phyloP scores from a whole-genome alignment of 1,140 invertebrate genomes.

The Drosophila santomea region DNA sequence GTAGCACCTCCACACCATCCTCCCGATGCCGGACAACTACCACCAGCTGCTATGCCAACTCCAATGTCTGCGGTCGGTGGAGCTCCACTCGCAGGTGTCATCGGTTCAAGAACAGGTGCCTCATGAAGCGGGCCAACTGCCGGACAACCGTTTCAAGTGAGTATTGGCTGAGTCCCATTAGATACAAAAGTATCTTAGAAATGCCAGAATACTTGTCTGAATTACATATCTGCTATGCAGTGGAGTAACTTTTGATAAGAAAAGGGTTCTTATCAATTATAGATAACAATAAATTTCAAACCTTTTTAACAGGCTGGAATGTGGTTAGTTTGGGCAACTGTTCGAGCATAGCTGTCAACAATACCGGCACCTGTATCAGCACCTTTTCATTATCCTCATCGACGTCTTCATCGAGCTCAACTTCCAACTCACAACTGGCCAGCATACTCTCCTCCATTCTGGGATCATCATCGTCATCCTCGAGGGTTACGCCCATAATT shows the following conservation, averaged over 20 bases:
- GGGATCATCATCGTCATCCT: constrained; percentile 27
- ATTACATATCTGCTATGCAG: no score
- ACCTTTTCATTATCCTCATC: constrained; percentile 30
- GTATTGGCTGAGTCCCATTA: neutral
- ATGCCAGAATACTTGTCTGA: no score
- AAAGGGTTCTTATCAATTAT: no score
- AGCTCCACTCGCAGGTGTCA: constrained; percentile 16
- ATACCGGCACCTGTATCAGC: constrained; percentile 20
- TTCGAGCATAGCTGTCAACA: constrained; percentile 24
- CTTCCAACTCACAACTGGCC: neutral
- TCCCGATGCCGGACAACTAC: constrained; percentile 25
- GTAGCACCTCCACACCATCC: constrained; percentile 25
- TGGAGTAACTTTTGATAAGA: no score
- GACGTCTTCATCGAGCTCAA: constrained; percentile 12
- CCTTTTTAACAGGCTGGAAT: constrained; percentile 31
- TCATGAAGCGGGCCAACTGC: constrained; percentile 37
- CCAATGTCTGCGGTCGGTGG: constrained; percentile 43
- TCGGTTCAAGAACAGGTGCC: constrained; percentile 33
- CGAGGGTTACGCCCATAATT: constrained; percentile 34
- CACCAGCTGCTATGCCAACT: constrained; percentile 18
- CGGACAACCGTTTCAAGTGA: constrained; percentile 30
- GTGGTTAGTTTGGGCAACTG: constrained; percentile 26
- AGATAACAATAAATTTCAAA: no score
- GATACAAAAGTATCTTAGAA: neutral
- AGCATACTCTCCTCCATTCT: constrained; percentile 33